phyloP scores from a whole-genome alignment of 2,113 vertebrate species.

The Lipotes vexillifer region DNA sequence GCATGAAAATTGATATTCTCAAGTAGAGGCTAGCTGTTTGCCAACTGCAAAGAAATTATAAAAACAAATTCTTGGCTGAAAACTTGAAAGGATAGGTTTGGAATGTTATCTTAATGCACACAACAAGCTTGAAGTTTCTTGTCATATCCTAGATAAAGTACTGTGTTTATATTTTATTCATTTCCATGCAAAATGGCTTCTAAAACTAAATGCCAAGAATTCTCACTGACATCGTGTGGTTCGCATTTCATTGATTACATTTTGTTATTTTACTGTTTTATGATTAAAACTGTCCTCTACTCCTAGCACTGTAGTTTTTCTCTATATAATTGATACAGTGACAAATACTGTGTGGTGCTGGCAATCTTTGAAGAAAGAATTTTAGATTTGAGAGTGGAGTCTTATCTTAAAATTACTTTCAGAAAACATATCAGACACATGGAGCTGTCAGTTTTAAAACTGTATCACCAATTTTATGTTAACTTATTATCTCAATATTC shows the following conservation, averaged over 20 bases:
- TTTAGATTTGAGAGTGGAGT: slow-evolving; percentile 50
- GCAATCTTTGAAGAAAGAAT: slow-evolving; percentile 19
- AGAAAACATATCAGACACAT: slow-evolving; percentile 18
- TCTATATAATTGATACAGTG: neutral
- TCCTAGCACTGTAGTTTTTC: neutral
- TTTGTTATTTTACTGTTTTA: slow-evolving; percentile 51
- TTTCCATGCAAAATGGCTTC: slow-evolving; percentile 69
- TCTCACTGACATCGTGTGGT: slow-evolving; percentile 39
- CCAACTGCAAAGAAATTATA: slow-evolving; percentile 80
- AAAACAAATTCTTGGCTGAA: slow-evolving; percentile 86
- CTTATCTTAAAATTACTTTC: slow-evolving; percentile 58
- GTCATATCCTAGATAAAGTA: slow-evolving; percentile 80
- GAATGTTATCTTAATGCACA: slow-evolving; percentile 85
- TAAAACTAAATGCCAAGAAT: slow-evolving; percentile 54
- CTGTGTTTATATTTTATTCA: slow-evolving; percentile 79
- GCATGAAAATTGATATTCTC: slow-evolving; percentile 50
- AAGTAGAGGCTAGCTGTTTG: slow-evolving; percentile 69
- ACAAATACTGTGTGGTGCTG: neutral
- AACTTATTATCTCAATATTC: slow-evolving; percentile 40
- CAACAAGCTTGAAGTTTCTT: slow-evolving; percentile 80
- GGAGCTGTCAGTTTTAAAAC: slow-evolving; percentile 32
- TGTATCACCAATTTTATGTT: neutral
- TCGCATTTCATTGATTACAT: slow-evolving; percentile 42
- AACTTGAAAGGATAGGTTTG: slow-evolving; percentile 84
- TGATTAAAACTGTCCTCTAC: neutral